phyloP scores from a whole-genome alignment of 2,888 invertebrate species.

The Tubulanus polymorphus region DNA sequence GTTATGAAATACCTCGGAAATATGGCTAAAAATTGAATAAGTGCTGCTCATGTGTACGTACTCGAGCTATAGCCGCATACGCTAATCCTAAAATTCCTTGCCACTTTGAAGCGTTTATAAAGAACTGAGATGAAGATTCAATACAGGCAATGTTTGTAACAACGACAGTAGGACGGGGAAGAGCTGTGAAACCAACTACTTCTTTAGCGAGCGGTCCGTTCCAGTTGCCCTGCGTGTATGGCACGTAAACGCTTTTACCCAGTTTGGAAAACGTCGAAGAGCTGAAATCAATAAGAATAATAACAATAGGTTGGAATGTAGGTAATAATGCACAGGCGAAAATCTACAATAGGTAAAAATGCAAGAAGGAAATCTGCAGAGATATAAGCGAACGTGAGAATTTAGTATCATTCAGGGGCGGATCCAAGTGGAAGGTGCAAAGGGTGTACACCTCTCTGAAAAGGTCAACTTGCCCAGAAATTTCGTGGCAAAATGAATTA shows the following conservation, averaged over 20 bases:
- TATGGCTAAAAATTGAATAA: slow-evolving; percentile 2
- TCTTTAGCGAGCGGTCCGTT: slow-evolving; percentile 57
- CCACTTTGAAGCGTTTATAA: slow-evolving; percentile 63
- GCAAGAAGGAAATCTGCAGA: too few species aligned
- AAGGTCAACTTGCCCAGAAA: too few species aligned
- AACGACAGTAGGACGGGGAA: slow-evolving; percentile 54
- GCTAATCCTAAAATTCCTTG: slow-evolving; percentile 64
- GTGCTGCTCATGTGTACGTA: slow-evolving; percentile 20
- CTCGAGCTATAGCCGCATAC: slow-evolving; percentile 52
- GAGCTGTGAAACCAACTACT: slow-evolving; percentile 51
- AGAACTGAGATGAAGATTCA: slow-evolving; percentile 60
- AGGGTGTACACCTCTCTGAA: too few species aligned
- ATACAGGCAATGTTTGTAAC: slow-evolving; percentile 60
- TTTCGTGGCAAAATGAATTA: too few species aligned
- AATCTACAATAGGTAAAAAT: too few species aligned
- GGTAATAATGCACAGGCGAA: too few species aligned
- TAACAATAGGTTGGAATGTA: too few species aligned
- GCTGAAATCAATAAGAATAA: slow-evolving; percentile 27
- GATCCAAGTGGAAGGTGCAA: too few species aligned
- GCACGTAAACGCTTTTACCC: slow-evolving; percentile 44
- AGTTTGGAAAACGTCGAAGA: slow-evolving; percentile 52
- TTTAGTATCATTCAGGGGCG: too few species aligned
- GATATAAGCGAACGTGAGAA: too few species aligned
- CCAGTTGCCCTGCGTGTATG: slow-evolving; percentile 64
- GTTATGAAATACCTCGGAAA: background rate